phyloP scores from a whole-genome alignment of 2,888 invertebrate genomes.

The Drosophila atripex region DNA sequence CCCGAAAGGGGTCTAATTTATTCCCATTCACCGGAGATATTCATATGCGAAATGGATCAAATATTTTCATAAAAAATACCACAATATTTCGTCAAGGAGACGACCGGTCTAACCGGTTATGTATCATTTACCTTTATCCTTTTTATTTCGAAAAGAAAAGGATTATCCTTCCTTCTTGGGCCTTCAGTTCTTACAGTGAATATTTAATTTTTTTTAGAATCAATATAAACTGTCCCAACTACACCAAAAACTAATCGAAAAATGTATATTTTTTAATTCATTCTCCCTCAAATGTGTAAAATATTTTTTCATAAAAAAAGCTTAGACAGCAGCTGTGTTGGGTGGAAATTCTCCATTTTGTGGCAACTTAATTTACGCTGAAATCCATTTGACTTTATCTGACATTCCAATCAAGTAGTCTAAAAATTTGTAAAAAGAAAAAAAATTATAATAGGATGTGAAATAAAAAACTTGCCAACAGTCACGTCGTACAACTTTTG shows the following conservation, averaged over 20 bases:
- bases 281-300: conserved; percentile 3
- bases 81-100: conserved; percentile 60
- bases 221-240: too few relatives aligned
- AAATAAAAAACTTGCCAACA: conserved; percentile 55
- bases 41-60: conserved; percentile 68
- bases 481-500: conserved; percentile 74
- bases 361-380: conserved; percentile 75
- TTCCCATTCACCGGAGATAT: conserved; percentile 51
- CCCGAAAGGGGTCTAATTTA: conserved; percentile 37
- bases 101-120: conserved; percentile 64
- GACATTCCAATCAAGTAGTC: conserved; percentile 82
- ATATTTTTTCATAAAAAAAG: conserved; percentile 11
- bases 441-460: conserved; percentile 50
- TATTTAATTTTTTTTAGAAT: not conserved
- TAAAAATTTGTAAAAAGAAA: conserved; percentile 66
- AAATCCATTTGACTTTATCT: conserved; percentile 82
- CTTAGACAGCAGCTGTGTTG: conserved; percentile 11
- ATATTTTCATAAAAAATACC: conserved; percentile 71
- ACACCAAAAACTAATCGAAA: too few relatives aligned
- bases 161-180: conserved; percentile 1
- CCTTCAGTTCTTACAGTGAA: not conserved
- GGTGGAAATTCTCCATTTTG: conserved; percentile 49
- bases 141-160: not conserved
- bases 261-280: not conserved
- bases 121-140: conserved; percentile 35